These are phyloP conservation scores for Neodon shergylaensis DNA, from an alignment of 2,113 vertebrate species.

Conservation along the genomic window DNA sequence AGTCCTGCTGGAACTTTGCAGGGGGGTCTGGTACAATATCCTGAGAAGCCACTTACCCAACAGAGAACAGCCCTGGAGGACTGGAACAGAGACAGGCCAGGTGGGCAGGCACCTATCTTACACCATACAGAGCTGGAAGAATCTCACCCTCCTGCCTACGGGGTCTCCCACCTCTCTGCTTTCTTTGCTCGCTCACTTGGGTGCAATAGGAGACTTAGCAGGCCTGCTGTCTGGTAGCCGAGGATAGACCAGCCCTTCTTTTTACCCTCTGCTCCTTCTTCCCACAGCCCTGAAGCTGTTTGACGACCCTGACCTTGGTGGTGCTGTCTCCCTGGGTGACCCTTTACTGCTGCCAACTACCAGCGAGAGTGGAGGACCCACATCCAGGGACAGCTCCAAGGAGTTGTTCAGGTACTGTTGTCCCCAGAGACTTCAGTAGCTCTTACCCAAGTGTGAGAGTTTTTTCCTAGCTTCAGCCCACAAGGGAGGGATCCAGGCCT, in stretches of 20 bases:
- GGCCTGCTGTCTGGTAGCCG: background rate
- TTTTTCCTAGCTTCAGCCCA: background rate
- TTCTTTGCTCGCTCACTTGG: accelerated
- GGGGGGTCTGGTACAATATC: background rate
- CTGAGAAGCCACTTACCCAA: background rate
- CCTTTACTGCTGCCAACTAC: slow-evolving; percentile 85
- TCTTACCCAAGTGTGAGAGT: accelerated
- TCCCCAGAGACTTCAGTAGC: background rate
- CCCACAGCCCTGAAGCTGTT: slow-evolving; percentile 87
- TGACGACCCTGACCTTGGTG: slow-evolving; percentile 89
- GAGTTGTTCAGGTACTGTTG: slow-evolving; percentile 86
- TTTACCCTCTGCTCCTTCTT: background rate
- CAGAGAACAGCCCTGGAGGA: accelerated
- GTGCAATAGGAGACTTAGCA: background rate
- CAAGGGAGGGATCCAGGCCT: background rate
- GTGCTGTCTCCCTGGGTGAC: slow-evolving; percentile 84
- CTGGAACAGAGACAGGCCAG: background rate
- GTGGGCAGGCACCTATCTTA: background rate
- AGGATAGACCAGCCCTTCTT: background rate
- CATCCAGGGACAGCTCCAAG: slow-evolving; percentile 69
- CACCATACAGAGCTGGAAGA: too few relatives aligned
- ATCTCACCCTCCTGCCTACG: accelerated
- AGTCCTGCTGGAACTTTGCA: background rate
- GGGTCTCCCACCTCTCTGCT: background rate
- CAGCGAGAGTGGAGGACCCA: background rate